These are phyloP conservation scores for Nycteola revayana DNA, from an alignment of 2,888 invertebrate species.

Conservation along the genomic window DNA sequence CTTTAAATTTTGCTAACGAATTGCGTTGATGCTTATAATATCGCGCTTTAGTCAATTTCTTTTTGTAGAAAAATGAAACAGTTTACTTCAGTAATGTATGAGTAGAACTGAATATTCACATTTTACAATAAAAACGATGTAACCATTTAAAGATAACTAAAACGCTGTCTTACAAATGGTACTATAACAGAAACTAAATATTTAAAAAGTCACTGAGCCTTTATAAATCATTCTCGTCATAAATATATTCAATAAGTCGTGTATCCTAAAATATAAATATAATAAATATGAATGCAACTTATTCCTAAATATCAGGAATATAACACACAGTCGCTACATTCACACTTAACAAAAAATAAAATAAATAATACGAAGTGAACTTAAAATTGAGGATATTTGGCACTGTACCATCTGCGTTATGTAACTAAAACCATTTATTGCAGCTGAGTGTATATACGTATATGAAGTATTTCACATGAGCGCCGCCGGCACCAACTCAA, in stretches of 20 bases:
- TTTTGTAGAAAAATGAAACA: not conserved
- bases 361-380: conserved; percentile 71
- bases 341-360: conserved; percentile 72
- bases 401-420: conserved; percentile 73
- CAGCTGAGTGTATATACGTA: conserved; percentile 45
- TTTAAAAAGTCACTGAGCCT: conserved; percentile 73
- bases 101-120: conserved; percentile 28
- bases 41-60: no score
- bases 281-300: conserved; percentile 80
- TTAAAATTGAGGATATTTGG: conserved; percentile 79
- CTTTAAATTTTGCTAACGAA: conserved; percentile 23
- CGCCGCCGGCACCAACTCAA: conserved; percentile 48
- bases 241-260: conserved; percentile 62
- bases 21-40: no score
- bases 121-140: conserved; percentile 32
- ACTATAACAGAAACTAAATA: conserved; percentile 50
- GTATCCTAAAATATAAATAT: conserved; percentile 76
- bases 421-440: conserved; percentile 54
- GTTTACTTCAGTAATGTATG: conserved; percentile 22
- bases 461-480: conserved; percentile 36
- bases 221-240: conserved; percentile 63
- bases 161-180: conserved; percentile 65
- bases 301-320: conserved; percentile 82
- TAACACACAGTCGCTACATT: conserved; percentile 78
- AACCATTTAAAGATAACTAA: conserved; percentile 65